A percentile compares a stretch with the other conserved stretches of the same genome.
These are phyloP conservation scores for Setipinna tenuifilis DNA, from an alignment of 2,797 vertebrate genomes.

Conservation along the genomic window DNA sequence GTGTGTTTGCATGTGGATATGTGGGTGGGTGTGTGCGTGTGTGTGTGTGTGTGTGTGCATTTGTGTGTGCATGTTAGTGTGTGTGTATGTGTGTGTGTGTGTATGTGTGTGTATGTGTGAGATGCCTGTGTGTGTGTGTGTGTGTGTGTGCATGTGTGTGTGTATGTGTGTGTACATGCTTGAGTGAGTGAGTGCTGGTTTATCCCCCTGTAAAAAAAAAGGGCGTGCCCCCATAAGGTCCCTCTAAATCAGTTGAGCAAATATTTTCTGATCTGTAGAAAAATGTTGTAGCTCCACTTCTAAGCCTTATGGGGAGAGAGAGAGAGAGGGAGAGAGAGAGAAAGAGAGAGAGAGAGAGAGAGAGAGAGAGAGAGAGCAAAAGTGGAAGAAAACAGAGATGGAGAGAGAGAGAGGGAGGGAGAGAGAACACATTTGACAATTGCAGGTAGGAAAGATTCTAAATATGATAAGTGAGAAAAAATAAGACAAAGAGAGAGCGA, in stretches of 20 bases:
- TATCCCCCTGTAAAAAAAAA: slow-evolving; percentile 43
- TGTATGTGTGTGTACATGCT: slow-evolving; percentile 16
- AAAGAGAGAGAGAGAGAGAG: neutral
- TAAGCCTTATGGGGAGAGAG: neutral
- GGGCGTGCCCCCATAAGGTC: slow-evolving; percentile 9
- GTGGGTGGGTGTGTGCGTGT: slow-evolving; percentile 56
- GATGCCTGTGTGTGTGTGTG: slow-evolving; percentile 53
- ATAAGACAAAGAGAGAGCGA: neutral
- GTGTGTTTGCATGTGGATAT: neutral
- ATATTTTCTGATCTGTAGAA: slow-evolving; percentile 16
- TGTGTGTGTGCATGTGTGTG: neutral
- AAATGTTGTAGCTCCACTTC: slow-evolving; percentile 3
- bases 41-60: neutral
- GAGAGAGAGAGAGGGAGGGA: too few relatives aligned
- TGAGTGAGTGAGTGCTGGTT: slow-evolving; percentile 26
- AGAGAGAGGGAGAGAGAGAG: neutral
- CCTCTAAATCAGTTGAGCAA: slow-evolving; percentile 15
- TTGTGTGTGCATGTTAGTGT: neutral
- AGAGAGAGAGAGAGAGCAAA: neutral
- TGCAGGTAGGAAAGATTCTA: too few relatives aligned
- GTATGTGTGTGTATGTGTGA: slow-evolving; percentile 56
- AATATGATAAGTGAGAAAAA: neutral
- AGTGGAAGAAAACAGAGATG: too few relatives aligned
- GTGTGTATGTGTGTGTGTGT: neutral
- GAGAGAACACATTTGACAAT: too few relatives aligned